Base-by-base conservation (phyloP, 2,888 invertebrate genomes). In the Scaptomyza reducta region DNA sequence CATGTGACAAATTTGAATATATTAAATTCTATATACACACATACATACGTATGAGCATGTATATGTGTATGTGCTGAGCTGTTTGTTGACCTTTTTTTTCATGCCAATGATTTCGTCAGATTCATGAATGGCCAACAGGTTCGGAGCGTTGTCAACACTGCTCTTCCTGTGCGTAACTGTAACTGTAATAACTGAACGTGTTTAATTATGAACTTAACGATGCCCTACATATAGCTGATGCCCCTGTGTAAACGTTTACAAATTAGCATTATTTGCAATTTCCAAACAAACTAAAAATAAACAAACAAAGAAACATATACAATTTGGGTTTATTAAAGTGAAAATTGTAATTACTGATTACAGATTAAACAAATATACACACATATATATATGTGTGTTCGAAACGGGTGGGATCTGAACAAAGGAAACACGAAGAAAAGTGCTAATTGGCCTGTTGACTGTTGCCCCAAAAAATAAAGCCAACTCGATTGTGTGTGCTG, bases 41-140 rank as follows among this genome's bases (percentile, higher is more conserved):
- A 35, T 38, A n/a, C n/a, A n/a, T n/a, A n/a, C n/a, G n/a, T n/a
- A n/a, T n/a, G n/a, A n/a, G n/a, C n/a, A n/a, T 16, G 6, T 35
- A 6, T 13, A 11, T 33, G 4, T n/a, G 6, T n/a, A n/a, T 35
- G 1, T 35, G 11, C 6, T 35, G 46, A 51, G 60, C 79, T 81
- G 78, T 87, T 80, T 85, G 67, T 87, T 80, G 85, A 80, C 80
- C 87, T 85, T 80, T 77, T 54, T 22, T 22, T 1, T 22, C 5
- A 22, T 22, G 22, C 22, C 22, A 22, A 22, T 49, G 50, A 29
- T 35, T 14, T 42, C 33, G n/a, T 85, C 70, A 49, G 51, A 57
- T 84, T 85, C 74, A 82, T 80, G 83, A 80, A 80, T 87, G 80
- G 65, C 67, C 61, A 59, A 75, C 79, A 60, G 74, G 62, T 60